Percentiles rank a stretch among this genome's conserved stretches.
phyloP scores from a whole-genome alignment of 2,888 invertebrate genomes.

The Sylvicola cinctus region DNA sequence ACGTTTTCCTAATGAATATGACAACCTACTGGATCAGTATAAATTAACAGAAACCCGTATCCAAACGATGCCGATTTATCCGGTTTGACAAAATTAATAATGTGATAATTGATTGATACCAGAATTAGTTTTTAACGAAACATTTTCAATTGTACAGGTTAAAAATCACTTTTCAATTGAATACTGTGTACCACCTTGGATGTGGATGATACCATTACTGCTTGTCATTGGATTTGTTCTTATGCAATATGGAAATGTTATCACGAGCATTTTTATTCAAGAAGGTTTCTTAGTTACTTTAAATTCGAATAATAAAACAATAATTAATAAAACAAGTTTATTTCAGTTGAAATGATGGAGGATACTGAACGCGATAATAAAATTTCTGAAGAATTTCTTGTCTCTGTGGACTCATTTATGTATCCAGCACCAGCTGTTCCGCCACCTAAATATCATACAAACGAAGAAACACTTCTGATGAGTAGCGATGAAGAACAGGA shows the following conservation, averaged over 20 bases:
- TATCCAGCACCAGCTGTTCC: constrained; percentile 6
- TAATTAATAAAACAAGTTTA: too few species aligned
- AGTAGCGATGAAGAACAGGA: constrained; percentile 3
- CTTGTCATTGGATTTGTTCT: constrained; percentile 2
- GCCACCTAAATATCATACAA: constrained; percentile 6
- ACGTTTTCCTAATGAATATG: constrained; percentile 4
- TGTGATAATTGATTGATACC: too few species aligned
- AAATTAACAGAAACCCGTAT: constrained; percentile 3
- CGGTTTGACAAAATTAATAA: too few species aligned
- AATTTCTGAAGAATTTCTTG: constrained; percentile 5
- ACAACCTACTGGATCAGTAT: constrained; percentile 3
- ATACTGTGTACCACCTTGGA: constrained; percentile 6
- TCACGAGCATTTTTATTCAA: constrained; percentile 1
- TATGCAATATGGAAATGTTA: constrained; percentile 3
- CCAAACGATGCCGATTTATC: constrained; percentile 4
- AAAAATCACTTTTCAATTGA: constrained; percentile 1
- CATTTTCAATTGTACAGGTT: not conserved
- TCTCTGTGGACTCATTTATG: constrained; percentile 5
- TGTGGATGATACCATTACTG: constrained; percentile 4
- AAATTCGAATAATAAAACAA: too few species aligned
- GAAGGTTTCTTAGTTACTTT: too few species aligned
- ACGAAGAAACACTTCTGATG: constrained; percentile 3
- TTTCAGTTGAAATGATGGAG: too few species aligned
- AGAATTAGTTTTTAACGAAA: too few species aligned
- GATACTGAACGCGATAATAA: not conserved